Base-by-base conservation (phyloP, 1,140 invertebrate species). In the Acromyrmex heyeri region DNA sequence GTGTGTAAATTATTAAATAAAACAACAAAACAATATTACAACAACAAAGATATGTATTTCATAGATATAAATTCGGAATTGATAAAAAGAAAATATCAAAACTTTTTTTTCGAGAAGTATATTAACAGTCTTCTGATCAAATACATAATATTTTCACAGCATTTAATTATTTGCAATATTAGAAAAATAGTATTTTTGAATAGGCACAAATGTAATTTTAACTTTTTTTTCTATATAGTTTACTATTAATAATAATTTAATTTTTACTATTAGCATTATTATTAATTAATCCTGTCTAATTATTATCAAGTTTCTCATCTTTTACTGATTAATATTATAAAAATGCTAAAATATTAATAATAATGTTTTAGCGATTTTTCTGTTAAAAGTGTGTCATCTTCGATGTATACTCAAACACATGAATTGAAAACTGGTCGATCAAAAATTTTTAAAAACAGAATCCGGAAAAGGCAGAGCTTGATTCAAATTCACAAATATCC, bases 151-250 rank as follows among this genome's bases (percentile, higher is more conserved):
- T n/a, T 65, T 65, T 65, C 16, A n/a, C 12, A 5, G 0, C 27
- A 21, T 21, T 65, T n/a, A 65, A 73, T n/a, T 21, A 18, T 24
- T 62, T 61, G 24, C 21, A 72, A 72, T 55, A 21, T 73, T 44
- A 44, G 18, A 27, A 57, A 12, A n/a, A 27, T n/a, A 53, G 16
- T 72, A 53, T 2, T 27, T 53, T 18, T 72, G 1, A 72, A 55
- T 34, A 55, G 0, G 21, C 5, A n/a, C 18, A 57, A 57, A 57
- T 2, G 1, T 53, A 53, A 72, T 72, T 72, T 72, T 30, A 44
- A n/a, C 18, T 53, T 3, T n/a, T 30, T 72, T 55, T 34, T 6
- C 30, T 34, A 6, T 55, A n/a, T 3, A 38, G 10, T 38, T 65
- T 21, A 21, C 21, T 21, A 21, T 21, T 21, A 21, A 21, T 21